Evolutionary conservation across 2,797 vertebrate genomes (phyloP), one percentile per base, ranked within the genome.

Genomic region (Bovichtus variegatus): DNA sequence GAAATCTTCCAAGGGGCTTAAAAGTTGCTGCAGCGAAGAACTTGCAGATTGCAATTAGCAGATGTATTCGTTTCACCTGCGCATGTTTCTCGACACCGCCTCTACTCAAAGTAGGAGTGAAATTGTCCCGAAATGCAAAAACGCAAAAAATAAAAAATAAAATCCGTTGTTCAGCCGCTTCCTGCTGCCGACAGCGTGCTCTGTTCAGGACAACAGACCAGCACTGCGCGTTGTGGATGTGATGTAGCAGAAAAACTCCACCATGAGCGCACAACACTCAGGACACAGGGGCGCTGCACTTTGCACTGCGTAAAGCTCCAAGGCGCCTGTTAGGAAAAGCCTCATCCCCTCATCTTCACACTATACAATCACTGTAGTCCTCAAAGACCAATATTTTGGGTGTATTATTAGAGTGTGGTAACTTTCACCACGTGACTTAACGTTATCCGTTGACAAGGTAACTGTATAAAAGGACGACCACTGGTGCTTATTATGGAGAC

Each of bases 1-100:
- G 8, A 15, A 67, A 72, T 21, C 43, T 47, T 12, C 13, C 15
- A 6, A 64, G 31, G 31, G 9, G 15, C 6, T 2, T 23, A 80
- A 88, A 90, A 89, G 88, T 91, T 88, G 62, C 11, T 31, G 27
- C 38, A 25, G 54, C 23, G 46, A 13, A 29, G 31, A 77, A 84
- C 36, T 82, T 64, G 7, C 5, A 27, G 27, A 27, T 27, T 27
- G 31, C 31, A 76, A 83, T n/a, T 2, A 16, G 50, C 49, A 12
- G 57, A 46, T 13, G 38, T 46, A 23, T 18, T 38, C n/a, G n/a
- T 44, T 84, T 83, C 80, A 87, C 69, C 78, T 78, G 85, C 76
- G 64, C 87, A 89, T 84, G 50, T 41, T 87, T 74, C 3, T 58
- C 23, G 1, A 31, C 71, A 65, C 54, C 71, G 71, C 19, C 34